Base-by-base conservation (phyloP, 2,113 vertebrate species). In the Dasyornis broadbenti region DNA sequence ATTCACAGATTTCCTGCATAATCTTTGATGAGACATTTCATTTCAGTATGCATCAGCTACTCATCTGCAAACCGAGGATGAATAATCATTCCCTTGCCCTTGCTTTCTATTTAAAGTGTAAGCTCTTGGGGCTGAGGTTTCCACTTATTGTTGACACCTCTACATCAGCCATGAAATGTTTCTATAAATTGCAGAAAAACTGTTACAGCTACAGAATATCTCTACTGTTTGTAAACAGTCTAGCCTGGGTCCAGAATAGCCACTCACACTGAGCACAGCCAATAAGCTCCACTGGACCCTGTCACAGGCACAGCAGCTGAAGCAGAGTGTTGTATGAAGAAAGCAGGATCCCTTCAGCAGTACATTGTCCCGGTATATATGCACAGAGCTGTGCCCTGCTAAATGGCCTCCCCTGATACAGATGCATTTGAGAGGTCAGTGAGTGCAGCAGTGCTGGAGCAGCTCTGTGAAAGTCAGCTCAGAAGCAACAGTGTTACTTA, bases 71-170 rank as follows among this genome's bases (percentile, higher is more conserved):
- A 80, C 50, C 0, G 0, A 91, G 82, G 49, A 89, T 94, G 89
- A 95, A 95, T 92, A 95, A 97, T 94, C 89, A 92, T 77, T 89
- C 86, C 52, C 90, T 89, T 95, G 89, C 89, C 89, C 93, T 94
- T 90, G 87, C 77, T 91, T 89, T 91, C 94, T 96, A 85, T 95
- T 95, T 92, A 82, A 95, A 94, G 63, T 54, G 54, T 77, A 92
- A 95, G 70, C 89, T 95, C 78, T 76, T 16, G 8, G 82, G 81
- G 64, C 50, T 94, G 81, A 89, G 47, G 70, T 59, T 95, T 91
- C 82, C 66, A 91, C 59, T 96, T 95, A 95, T 15, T 90, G 78
- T 89, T 82, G 84, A 87, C 87, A 94, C 53, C 82, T 89, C 83
- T 66, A 63, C 50, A 70, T 92, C 78, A 96, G 87, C 65, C 73